Base-by-base conservation (phyloP, 64 coral and sea anemone species). In the Porites lutea region DNA sequence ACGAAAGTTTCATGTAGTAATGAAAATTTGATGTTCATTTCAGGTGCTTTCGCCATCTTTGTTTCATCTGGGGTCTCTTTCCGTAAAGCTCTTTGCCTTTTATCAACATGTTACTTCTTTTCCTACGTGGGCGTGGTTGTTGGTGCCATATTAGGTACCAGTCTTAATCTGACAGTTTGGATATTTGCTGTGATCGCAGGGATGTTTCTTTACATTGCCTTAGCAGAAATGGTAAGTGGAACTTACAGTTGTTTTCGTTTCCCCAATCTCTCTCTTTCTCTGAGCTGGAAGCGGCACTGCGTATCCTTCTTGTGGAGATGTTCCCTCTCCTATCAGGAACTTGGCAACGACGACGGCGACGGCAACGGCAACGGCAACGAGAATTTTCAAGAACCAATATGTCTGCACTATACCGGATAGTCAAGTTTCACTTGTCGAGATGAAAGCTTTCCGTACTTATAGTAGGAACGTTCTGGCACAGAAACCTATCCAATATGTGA, bases 1-100 rank as follows among this genome's bases (percentile, higher is more conserved):
- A 9, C 7, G 7, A 57, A 9, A 9, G 7, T 70, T 1, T n/a
- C 55, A 21, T 59, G 3, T 62, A 12, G n/a, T 15, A 27, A 52
- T 71, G 49, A 19, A 9, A n/a, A 43, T 21, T 14, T 13, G 52
- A 62, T 13, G 5, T 97, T 27, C 49, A 23, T 23, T 92, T 8
- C 57, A 98, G 96, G 93, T 89, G 82, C 92, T 62, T 95, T 95
- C 74, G 91, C 87, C 52, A 95, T 98, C 23, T 85, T 98, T 27
- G 59, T 98, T 9, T 93, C 90, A 58, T 87, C 79, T 57, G 90
- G 93, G 5, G 69, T 98, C 48, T 59, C 71, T 15, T 6, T 84
- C 2, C 66, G 50, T 21, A 89, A 14, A 60, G 77, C 93, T 2
- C 76, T 98, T 13, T 87, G 82, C 52, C 81, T 93, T 4, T 87